Base-by-base conservation (phyloP, 2,888 invertebrate genomes). In the Melanostoma mellinum region DNA sequence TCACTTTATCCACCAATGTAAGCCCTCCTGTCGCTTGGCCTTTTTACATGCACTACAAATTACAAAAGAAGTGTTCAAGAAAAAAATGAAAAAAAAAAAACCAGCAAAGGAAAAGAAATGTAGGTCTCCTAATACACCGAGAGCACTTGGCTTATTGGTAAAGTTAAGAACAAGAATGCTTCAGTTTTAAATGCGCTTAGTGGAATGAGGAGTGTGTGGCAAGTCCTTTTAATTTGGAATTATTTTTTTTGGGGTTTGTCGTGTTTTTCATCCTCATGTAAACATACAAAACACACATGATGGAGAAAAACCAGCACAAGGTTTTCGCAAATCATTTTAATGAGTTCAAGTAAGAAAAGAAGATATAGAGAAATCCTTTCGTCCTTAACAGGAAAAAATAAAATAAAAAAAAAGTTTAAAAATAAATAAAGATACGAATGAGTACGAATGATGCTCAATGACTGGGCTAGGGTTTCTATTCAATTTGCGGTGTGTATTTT, bases 301-400 rank as follows among this genome's bases (percentile, higher is more conserved):
- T 20, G 20, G 20, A 20, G 20, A 20, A 20, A 46, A 48, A 48
- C 60, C 60, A 50, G 60, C 52, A 63, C 50, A 71, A 73, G 46
- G 42, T 53, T 40, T 44, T 50, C 55, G 56, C 79, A 84, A 84
- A 79, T 84, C 79, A 84, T 84, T 84, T 79, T 84, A 84, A 84
- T 84, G 84, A 79, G 84, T 79, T 84, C 20, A 79, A 71, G 74
- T 84, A 79, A 55, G 46, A 48, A 50, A 30, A n/a, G 67, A 30
- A n/a, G 67, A 68, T 44, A 63, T 35, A 6, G 30, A 56, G 50
- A 61, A 52, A 67, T 68, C 48, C 46, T 53, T 20, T 53, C 9
- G 53, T 55, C 46, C 68, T 61, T 68, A 53, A 6, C 30, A 56
- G 36, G 56, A 32, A 56, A 10, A 53, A 42, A 46, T 38, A 56